Evolutionary conservation across 2,888 invertebrate species (phyloP), one percentile per base, ranked within the genome.

Genomic region (Melipona bicolor): DNA sequence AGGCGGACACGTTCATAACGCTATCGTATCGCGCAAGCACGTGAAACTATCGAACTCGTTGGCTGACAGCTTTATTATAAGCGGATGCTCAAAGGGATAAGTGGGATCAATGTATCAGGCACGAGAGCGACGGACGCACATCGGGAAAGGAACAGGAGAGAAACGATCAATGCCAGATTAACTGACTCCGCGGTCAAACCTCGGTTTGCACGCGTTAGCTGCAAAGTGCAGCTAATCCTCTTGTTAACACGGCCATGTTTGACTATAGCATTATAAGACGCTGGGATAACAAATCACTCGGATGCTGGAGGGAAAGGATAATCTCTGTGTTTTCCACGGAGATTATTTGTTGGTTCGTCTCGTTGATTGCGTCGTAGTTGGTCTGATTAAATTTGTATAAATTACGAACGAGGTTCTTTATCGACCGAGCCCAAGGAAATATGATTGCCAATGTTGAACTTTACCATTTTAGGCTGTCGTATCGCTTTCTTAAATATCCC

Each of bases 151-250:
- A 49, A 61, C 72, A 64, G 21, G 9, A 64, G n/a, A 3, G 76
- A 50, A 81, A 67, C 79, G 77, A 85, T 87, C 81, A 73, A 88
- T 87, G 72, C 54, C 9, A 78, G 76, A 81, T 88, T 84, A 77
- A 68, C 56, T 11, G 81, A 88, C 79, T 78, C 61, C 64, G 77
- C 32, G 84, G 81, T 82, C 68, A 73, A 62, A n/a, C 50, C 78
- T 77, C 64, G 52, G 71, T 71, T 87, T 79, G 68, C 76, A 69
- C 64, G n/a, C 36, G 77, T 78, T 78, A 24, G 24, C 24, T 59
- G 54, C 56, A 17, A 74, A 43, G 27, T 54, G 32, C 62, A 56
- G 49, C 43, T 86, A 84, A 88, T 84, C 68, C 76, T 74, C 81
- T 84, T 59, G 81, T 87, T 89, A 81, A 79, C 79, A 54, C 64